Evolutionary conservation across 2,888 invertebrate genomes (phyloP).

Genomic region (Meiosimyza decipiens): DNA sequence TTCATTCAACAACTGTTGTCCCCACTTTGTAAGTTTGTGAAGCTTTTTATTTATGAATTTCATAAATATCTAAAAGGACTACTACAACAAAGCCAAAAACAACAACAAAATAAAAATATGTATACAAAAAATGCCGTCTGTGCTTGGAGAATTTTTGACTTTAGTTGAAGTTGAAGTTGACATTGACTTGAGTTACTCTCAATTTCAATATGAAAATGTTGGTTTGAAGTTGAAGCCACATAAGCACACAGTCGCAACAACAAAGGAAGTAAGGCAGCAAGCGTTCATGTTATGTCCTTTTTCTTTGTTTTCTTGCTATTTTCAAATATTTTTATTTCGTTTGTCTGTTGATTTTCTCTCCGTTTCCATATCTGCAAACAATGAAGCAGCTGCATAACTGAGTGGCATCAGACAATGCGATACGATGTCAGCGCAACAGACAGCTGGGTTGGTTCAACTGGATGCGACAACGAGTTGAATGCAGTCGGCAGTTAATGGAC

Average conservation of each 20-base stretch:
- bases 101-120: background rate
- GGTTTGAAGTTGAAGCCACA: slow-evolving; percentile 9
- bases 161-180: slow-evolving; percentile 21
- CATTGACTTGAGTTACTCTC: slow-evolving; percentile 33
- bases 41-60: slow-evolving; percentile 33
- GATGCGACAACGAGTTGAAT: no score
- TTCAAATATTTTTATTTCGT: slow-evolving; percentile 24
- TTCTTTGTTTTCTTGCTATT: background rate
- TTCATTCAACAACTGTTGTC: background rate
- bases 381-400: slow-evolving; percentile 45
- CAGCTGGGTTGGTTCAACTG: slow-evolving; percentile 11
- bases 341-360: slow-evolving; percentile 5
- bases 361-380: slow-evolving; percentile 34
- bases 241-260: slow-evolving; percentile 1
- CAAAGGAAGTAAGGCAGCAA: slow-evolving; percentile 5
- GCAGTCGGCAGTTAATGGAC: background rate
- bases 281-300: background rate
- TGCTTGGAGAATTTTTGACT: slow-evolving; percentile 17
- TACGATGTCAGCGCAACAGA: slow-evolving; percentile 53
- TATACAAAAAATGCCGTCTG: background rate
- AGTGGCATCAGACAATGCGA: slow-evolving; percentile 54
- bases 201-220: slow-evolving; percentile 22
- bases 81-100: background rate
- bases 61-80: slow-evolving; percentile 30
- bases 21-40: background rate